These are phyloP conservation scores for Junonia oenone DNA, from an alignment of 2,888 invertebrate species.

Conservation along the genomic window DNA sequence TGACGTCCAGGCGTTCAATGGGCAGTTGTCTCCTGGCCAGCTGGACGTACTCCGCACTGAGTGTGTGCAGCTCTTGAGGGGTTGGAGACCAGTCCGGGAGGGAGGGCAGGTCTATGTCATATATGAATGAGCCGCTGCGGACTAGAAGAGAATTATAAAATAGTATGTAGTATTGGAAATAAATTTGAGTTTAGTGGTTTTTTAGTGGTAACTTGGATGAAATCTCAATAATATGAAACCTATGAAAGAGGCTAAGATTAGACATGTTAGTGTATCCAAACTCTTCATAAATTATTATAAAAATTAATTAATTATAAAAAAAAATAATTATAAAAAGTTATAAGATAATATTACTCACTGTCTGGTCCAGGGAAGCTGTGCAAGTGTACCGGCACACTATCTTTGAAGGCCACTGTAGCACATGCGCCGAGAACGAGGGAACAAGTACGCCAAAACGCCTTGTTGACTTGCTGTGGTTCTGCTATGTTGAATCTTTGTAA, in stretches of 20 bases:
- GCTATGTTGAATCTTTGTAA: slow-evolving; percentile 81
- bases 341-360: no score
- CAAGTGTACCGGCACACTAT: slow-evolving; percentile 84
- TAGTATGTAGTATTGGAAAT: no score
- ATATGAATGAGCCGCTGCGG: slow-evolving; percentile 97
- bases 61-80: slow-evolving; percentile 84
- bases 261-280: no score
- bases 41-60: slow-evolving; percentile 89
- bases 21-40: slow-evolving; percentile 80
- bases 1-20: slow-evolving; percentile 88
- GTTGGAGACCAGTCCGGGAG: slow-evolving; percentile 88
- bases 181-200: no score
- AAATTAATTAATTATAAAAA: no score
- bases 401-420: slow-evolving; percentile 88
- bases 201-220: no score
- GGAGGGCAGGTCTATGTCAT: slow-evolving; percentile 87
- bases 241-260: no score
- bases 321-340: no score
- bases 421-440: slow-evolving; percentile 93
- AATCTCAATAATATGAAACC: no score
- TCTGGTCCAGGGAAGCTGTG: slow-evolving; percentile 96
- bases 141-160: no score
- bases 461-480: slow-evolving; percentile 82
- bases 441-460: slow-evolving; percentile 95
- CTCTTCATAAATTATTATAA: no score